Base-by-base conservation (phyloP, 2,113 vertebrate species). In the Euleptes europaea region DNA sequence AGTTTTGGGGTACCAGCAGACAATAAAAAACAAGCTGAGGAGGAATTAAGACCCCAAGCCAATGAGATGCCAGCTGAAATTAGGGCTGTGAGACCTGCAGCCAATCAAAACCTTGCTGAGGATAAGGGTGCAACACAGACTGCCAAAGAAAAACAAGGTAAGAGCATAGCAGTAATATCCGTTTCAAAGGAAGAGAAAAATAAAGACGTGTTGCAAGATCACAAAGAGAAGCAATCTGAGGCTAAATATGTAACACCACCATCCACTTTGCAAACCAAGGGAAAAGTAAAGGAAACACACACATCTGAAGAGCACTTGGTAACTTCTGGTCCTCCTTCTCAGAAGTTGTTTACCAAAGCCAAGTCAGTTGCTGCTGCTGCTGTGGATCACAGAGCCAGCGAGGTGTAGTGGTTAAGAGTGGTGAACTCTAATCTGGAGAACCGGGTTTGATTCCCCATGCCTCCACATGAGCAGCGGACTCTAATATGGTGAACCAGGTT, bases 181-280 rank as follows among this genome's bases (percentile, higher is more conserved):
- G 1, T 2, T 23, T 14, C 79, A 35, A 15, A 84, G 21, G 60
- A 17, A 80, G 73, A 1, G 57, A 66, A 57, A 49, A 82, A 1
- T 51, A 80, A 83, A 71, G 66, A 38, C 4, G 26, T 84, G 82
- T 14, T 19, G 54, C 57, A 79, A 7, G 26, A 47, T 33, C 23
- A 63, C 76, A 72, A 0, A 19, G 2, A 63, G 60, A 70, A 38
- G 40, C 66, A 40, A 60, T 2, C 31, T 7, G 51, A 76, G 35
- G 19, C 51, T 65, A 84, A 35, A 0, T 0, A 0, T 84, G 19
- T 84, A 77, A 87, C 75, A 86, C 44, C 40, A 42, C 0, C 1
- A 5, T 4, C 15, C 0, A 0, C 10, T 3, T 0, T 7, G 70
- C 72, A 2, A 84, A 7, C 69, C 23, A 71, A 66, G 51, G 28